These are phyloP conservation scores for Torymus auratus DNA, from an alignment of 2,888 invertebrate genomes.

Conservation along the genomic window DNA sequence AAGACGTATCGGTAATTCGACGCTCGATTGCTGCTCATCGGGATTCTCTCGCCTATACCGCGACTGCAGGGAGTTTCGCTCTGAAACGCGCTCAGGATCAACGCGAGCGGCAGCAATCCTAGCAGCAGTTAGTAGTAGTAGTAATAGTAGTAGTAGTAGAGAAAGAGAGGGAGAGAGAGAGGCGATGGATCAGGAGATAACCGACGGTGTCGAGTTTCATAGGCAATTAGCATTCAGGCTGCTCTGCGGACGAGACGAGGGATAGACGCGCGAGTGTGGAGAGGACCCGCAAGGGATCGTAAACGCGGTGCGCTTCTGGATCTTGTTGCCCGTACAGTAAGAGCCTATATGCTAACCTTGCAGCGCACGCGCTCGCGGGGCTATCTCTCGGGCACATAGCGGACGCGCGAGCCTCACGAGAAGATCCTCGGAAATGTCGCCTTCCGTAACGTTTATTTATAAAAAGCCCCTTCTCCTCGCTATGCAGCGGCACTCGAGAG, in stretches of 20 bases:
- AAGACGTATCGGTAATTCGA: constrained; percentile 45
- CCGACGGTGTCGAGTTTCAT: constrained; percentile 61
- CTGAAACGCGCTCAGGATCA: not conserved
- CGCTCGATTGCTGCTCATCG: constrained; percentile 23
- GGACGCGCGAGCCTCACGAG: too few relatives aligned
- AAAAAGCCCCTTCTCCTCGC: constrained; percentile 8
- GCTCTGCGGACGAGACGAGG: constrained; percentile 14
- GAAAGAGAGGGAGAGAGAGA: not conserved
- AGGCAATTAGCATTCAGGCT: constrained; percentile 61
- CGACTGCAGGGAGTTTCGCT: not conserved
- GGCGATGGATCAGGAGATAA: constrained; percentile 53
- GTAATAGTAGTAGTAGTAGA: constrained; percentile 19
- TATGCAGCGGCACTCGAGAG: not conserved
- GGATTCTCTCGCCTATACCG: not conserved
- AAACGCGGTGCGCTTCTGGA: constrained; percentile 48
- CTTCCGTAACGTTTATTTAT: constrained; percentile 39
- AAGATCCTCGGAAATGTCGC: constrained; percentile 17
- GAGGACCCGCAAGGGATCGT: constrained; percentile 42
- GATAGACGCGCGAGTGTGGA: not conserved
- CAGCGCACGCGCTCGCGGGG: not conserved
- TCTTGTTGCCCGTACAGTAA: constrained; percentile 1
- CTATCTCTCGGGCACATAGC: not conserved
- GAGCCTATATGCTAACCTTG: constrained; percentile 28
- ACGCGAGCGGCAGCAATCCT: constrained; percentile 2
- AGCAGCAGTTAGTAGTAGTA: constrained; percentile 14